Evolutionary conservation across 2,888 invertebrate genomes (phyloP).

Genomic region (Cyclophora albipunctata): DNA sequence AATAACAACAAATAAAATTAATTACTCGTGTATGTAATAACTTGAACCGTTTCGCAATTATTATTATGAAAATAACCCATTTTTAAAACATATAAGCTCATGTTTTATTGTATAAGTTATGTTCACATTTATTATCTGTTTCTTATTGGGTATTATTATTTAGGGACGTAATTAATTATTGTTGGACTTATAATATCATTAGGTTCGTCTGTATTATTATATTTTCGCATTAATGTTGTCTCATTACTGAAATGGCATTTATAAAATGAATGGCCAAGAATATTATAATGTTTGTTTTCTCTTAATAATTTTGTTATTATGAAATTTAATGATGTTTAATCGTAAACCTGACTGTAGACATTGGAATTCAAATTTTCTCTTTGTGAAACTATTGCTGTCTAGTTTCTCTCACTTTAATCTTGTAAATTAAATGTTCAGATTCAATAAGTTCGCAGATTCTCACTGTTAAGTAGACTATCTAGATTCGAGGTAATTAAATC

Average conservation of each 20-base stretch:
- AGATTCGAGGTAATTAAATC: too few species aligned
- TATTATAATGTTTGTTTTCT: not conserved
- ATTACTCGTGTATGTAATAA: constrained; percentile 22
- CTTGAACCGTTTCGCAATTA: constrained; percentile 7
- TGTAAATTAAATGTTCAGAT: not conserved
- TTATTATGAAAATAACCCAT: too few species aligned
- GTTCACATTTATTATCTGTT: not conserved
- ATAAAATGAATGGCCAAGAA: too few species aligned
- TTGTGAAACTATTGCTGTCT: constrained; percentile 9
- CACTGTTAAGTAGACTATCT: too few species aligned
- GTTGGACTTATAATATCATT: too few species aligned
- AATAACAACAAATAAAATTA: constrained; percentile 31
- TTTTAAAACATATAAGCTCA: too few species aligned
- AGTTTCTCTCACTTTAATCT: not conserved
- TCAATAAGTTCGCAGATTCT: too few species aligned
- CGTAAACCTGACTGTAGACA: constrained; percentile 12
- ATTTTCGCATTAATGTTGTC: too few species aligned
- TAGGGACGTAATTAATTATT: too few species aligned
- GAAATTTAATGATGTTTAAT: constrained; percentile 6
- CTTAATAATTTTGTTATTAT: not conserved
- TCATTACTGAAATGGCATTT: too few species aligned
- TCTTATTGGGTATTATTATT: too few species aligned
- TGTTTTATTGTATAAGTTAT: constrained; percentile 7
- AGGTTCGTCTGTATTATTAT: too few species aligned
- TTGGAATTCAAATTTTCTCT: constrained; percentile 16